phyloP scores from a whole-genome alignment of 1,140 invertebrate species.

The Pygmarrhopalites habei region DNA sequence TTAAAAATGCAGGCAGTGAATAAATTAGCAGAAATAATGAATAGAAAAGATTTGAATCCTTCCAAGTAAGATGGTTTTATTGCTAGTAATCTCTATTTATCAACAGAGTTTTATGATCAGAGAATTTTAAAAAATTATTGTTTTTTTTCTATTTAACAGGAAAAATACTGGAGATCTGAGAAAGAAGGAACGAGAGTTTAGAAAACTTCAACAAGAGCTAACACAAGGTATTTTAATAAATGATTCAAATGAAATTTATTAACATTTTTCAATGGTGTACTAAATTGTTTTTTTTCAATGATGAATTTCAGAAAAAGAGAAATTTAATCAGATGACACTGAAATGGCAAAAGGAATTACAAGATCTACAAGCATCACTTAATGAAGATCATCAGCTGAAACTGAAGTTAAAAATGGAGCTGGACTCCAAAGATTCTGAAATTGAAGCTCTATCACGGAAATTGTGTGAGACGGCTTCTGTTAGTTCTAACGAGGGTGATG shows the following conservation, averaged over 20 bases:
- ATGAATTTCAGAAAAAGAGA: slow-evolving; percentile 72
- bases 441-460: slow-evolving; percentile 82
- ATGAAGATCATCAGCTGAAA: slow-evolving; percentile 61
- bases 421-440: slow-evolving; percentile 92
- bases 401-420: slow-evolving; percentile 86
- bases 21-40: slow-evolving; percentile 95
- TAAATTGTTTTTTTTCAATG: too few relatives aligned
- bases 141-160: too few relatives aligned
- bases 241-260: too few relatives aligned
- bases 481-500: slow-evolving; percentile 37
- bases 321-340: slow-evolving; percentile 75
- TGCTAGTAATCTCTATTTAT: too few relatives aligned
- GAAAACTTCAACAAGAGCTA: slow-evolving; percentile 91
- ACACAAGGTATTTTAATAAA: too few relatives aligned
- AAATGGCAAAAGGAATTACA: slow-evolving; percentile 75
- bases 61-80: too few relatives aligned
- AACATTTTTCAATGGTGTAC: too few relatives aligned
- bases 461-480: slow-evolving; percentile 50
- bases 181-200: slow-evolving; percentile 90
- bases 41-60: slow-evolving; percentile 47
- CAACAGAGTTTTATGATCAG: too few relatives aligned
- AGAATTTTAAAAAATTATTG: too few relatives aligned
- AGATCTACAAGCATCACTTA: slow-evolving; percentile 64
- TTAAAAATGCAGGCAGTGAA: slow-evolving; percentile 89
- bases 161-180: slow-evolving; percentile 60